Conservation (phyloP, 2,888 invertebrate genomes). For the Cistogaster globosa region DNA sequence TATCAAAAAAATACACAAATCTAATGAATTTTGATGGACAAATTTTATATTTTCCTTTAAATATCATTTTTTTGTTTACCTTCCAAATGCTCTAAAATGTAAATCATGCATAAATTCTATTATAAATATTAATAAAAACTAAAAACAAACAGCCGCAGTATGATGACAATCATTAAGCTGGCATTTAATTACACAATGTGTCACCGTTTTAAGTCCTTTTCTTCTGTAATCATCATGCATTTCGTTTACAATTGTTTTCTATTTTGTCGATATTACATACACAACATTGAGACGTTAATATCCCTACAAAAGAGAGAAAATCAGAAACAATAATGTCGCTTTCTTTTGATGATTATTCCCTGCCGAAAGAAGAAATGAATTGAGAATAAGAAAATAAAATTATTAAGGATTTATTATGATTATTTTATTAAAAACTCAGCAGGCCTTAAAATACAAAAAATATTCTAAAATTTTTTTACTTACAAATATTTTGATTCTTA, state of each 20-base stretch:
- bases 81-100: not conserved
- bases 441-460: slow-evolving; percentile 40
- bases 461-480: slow-evolving; percentile 9
- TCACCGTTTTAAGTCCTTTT: slow-evolving; percentile 62
- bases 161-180: slow-evolving; percentile 77
- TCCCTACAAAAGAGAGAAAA: slow-evolving; percentile 46
- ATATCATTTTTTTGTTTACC: too few relatives aligned
- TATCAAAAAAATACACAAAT: too few relatives aligned
- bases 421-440: slow-evolving; percentile 82
- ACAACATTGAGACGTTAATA: slow-evolving; percentile 48
- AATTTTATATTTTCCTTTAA: too few relatives aligned
- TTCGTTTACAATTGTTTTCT: slow-evolving; percentile 27
- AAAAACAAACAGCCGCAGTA: slow-evolving; percentile 44
- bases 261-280: slow-evolving; percentile 34
- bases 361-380: not conserved
- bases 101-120: not conserved
- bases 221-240: slow-evolving; percentile 8
- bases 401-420: slow-evolving; percentile 83
- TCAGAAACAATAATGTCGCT: slow-evolving; percentile 73
- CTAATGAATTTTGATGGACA: too few relatives aligned
- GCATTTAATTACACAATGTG: slow-evolving; percentile 79
- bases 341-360: slow-evolving; percentile 79
- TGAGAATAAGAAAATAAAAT: slow-evolving; percentile 74
- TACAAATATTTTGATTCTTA: slow-evolving; percentile 4
- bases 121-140: slow-evolving; percentile 37